These are phyloP conservation scores for Cochlearius cochlearius DNA, from an alignment of 2,113 vertebrate genomes.

Conservation along the genomic window DNA sequence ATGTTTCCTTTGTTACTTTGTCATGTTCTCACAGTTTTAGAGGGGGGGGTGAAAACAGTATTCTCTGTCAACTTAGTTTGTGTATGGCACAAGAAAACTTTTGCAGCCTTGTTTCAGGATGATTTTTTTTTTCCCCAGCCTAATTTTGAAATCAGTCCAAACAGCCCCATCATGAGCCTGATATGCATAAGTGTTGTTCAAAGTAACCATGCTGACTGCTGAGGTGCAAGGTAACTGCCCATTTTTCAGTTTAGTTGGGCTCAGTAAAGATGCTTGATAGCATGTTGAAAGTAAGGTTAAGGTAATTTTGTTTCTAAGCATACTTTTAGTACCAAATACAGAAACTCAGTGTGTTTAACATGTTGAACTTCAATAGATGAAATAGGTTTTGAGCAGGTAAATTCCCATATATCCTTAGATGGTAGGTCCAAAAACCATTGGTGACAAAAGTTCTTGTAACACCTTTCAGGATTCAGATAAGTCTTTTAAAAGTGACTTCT, in stretches of 20 bases:
- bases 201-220: background rate
- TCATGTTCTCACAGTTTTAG: slow-evolving; percentile 44
- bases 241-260: background rate
- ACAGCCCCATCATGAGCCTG: background rate
- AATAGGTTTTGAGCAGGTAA: background rate
- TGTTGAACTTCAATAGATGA: background rate
- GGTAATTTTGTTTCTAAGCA: background rate
- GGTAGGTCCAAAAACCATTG: background rate
- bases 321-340: background rate
- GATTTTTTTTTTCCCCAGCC: background rate
- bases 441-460: background rate
- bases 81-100: background rate
- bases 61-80: background rate
- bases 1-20: slow-evolving; percentile 73
- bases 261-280: background rate
- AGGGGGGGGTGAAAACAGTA: background rate
- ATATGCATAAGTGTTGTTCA: background rate
- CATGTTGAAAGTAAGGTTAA: background rate
- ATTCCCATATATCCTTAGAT: background rate
- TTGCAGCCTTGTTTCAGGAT: background rate
- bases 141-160: background rate
- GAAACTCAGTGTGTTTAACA: background rate
- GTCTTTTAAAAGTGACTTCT: background rate
- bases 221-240: background rate
- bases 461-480: background rate